Base-by-base conservation (phyloP, 2,888 invertebrate species). In the Diplolepis rosae region DNA sequence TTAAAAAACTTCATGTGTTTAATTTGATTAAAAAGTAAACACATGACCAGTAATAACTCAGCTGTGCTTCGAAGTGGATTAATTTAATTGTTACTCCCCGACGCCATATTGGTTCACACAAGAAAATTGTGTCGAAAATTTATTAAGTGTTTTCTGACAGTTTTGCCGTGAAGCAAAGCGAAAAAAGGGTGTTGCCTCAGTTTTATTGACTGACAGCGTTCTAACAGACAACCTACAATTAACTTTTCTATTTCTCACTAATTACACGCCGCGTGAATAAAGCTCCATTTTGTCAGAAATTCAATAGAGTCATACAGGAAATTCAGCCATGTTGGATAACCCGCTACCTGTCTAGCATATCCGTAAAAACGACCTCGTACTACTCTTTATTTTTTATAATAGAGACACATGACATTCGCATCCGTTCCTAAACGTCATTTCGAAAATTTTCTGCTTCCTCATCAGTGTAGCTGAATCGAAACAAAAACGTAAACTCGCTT, bases 161-260 rank as follows among this genome's bases (percentile, higher is more conserved):
- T 61, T 61, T 61, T 22, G 35, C 22, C 56, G 24, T 70, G 50
- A 73, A 70, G 65, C 68, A 67, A n/a, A n/a, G n/a, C n/a, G n/a
- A n/a, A n/a, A 69, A 67, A 66, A 72, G 75, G 76, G 78, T 79
- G 79, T 82, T 79, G 75, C 78, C 78, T 77, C 35, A 27, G 56
- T 77, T 77, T 79, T 68, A 52, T 66, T 74, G 81, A 78, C 74
- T 71, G 83, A 79, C 77, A 70, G 68, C 72, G 66, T 75, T 77
- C 73, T 78, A 77, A 78, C 69, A 74, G 86, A 84, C 86, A 86
- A 77, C 78, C 80, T 82, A 76, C 72, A 84, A 86, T 86, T 85
- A 86, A 82, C 79, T 78, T 74, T 77, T 77, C 77, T 77, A 39
- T 4, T n/a, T 72, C 67, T 70, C 70, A 69, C 39, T 72, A 72